phyloP scores from a whole-genome alignment of 1,140 invertebrate species.

The Platyscapa corneri region DNA sequence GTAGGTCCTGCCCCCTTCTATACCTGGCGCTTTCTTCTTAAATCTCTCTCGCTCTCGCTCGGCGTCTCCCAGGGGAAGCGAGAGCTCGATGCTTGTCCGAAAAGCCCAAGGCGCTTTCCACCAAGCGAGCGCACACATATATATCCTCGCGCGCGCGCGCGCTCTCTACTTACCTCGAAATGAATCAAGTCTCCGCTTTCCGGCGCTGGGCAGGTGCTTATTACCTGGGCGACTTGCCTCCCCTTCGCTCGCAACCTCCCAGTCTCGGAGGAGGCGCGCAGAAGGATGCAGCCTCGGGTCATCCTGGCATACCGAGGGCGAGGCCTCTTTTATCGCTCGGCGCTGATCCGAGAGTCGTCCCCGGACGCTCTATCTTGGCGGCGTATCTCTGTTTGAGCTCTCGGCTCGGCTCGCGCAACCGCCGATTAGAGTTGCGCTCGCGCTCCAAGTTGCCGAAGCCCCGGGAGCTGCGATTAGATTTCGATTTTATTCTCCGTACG shows the following conservation, averaged over 20 bases:
- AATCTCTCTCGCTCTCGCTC: background rate
- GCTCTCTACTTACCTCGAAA: slow-evolving; percentile 75
- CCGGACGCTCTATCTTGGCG: slow-evolving; percentile 26
- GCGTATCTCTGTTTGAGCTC: background rate
- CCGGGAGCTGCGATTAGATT: slow-evolving; percentile 34
- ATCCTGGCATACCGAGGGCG: slow-evolving; percentile 10
- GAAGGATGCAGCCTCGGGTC: slow-evolving; percentile 29
- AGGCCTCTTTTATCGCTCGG: slow-evolving; percentile 30
- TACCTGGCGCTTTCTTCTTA: slow-evolving; percentile 28
- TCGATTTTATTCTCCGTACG: slow-evolving; percentile 23
- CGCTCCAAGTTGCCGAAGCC: slow-evolving; percentile 8
- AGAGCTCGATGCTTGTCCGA: slow-evolving; percentile 50
- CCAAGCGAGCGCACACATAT: slow-evolving; percentile 48
- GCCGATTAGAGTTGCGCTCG: slow-evolving; percentile 19
- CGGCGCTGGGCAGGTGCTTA: slow-evolving; percentile 71
- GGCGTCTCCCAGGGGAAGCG: no score
- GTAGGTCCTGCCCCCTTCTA: slow-evolving; percentile 26
- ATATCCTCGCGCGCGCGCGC: slow-evolving; percentile 60
- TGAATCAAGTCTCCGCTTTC: slow-evolving; percentile 72
- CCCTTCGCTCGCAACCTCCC: slow-evolving; percentile 47
- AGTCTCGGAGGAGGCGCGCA: slow-evolving; percentile 28
- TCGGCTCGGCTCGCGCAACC: background rate
- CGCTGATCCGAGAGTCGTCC: slow-evolving; percentile 14
- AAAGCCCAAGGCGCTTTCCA: slow-evolving; percentile 65
- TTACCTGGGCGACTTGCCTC: slow-evolving; percentile 65